Base-by-base conservation (phyloP, 2,888 invertebrate genomes). In the Caenorhabditis sp. region DNA sequence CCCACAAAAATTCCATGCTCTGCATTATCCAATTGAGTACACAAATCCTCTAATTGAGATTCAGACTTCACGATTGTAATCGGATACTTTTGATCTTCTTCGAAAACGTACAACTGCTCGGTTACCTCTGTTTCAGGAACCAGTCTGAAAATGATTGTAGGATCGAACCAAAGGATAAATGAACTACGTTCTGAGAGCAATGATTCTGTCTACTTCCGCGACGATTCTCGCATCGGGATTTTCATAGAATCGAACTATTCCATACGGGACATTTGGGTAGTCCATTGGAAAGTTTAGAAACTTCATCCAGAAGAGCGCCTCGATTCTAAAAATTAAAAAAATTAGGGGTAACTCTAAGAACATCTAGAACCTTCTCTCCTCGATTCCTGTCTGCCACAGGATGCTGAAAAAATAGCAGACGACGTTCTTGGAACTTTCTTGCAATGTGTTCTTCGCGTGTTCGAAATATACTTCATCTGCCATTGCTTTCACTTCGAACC, bases 321-420 rank as follows among this genome's bases (percentile, higher is more conserved):
- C 80, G 35, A 81, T 70, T 72, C 81, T 76, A 76, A n/a, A 51
- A 72, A 26, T 24, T 22, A n/a, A n/a, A n/a, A n/a, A n/a, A n/a
- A n/a, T n/a, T n/a, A n/a, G n/a, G n/a, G n/a, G n/a, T n/a, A n/a
- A n/a, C n/a, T n/a, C n/a, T n/a, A n/a, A n/a, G n/a, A n/a, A n/a
- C n/a, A n/a, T n/a, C n/a, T n/a, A n/a, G n/a, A n/a, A 66, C 70
- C 79, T 44, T 38, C 56, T 79, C 41, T 44, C 64, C 16, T 31
- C 22, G 14, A 22, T 19, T 44, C 47, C 51, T 19, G 22, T 14
- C 0, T 49, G 38, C 68, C 59, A 58, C 19, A 64, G 31, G 19
- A 56, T 7, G 0, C 2, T 26, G 8, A 61, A 38, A 47, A n/a
- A 51, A 16, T 26, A 51, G 2, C 6, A 3, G 7, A 35, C n/a